Conservation (phyloP, 1,140 invertebrate genomes). For the Spodoptera litura region DNA sequence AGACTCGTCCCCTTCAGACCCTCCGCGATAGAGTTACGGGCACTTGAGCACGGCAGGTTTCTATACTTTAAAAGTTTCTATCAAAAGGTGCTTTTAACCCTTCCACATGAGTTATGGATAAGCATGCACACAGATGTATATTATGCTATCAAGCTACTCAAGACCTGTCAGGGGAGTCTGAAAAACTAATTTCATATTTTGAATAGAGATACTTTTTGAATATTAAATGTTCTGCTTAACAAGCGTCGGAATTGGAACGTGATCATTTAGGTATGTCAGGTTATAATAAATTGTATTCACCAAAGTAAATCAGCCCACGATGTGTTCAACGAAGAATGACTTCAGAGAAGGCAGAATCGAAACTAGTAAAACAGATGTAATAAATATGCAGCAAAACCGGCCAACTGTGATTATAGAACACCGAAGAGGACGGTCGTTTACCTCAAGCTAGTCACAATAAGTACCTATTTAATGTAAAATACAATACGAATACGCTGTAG, state of each 20-base stretch:
- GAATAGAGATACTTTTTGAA: background rate
- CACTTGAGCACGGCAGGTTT: slow-evolving; percentile 43
- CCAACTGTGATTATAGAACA: background rate
- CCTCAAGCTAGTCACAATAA: slow-evolving; percentile 28
- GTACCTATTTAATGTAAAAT: slow-evolving; percentile 23
- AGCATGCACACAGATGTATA: slow-evolving; percentile 18
- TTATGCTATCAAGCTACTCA: slow-evolving; percentile 21
- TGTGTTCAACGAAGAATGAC: background rate
- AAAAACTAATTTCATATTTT: slow-evolving; percentile 10
- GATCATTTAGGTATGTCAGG: too few relatives aligned
- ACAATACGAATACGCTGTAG: slow-evolving; percentile 32
- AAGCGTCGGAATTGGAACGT: background rate
- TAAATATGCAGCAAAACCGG: background rate
- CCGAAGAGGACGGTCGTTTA: slow-evolving; percentile 18
- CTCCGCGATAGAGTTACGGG: slow-evolving; percentile 41
- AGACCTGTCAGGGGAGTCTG: too few relatives aligned
- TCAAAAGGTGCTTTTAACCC: slow-evolving; percentile 36
- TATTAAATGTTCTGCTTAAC: background rate
- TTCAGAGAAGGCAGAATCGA: background rate
- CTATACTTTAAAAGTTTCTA: slow-evolving; percentile 44
- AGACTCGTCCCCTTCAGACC: slow-evolving; percentile 36
- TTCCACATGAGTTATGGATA: slow-evolving; percentile 2
- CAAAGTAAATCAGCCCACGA: background rate
- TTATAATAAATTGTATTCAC: too few relatives aligned
- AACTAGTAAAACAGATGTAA: slow-evolving; percentile 6